A percentile compares a stretch with the other conserved stretches of the same genome.
These are phyloP conservation scores for Ptychobarbus kaznakovi DNA, from an alignment of 2,797 vertebrate genomes.

Conservation along the genomic window DNA sequence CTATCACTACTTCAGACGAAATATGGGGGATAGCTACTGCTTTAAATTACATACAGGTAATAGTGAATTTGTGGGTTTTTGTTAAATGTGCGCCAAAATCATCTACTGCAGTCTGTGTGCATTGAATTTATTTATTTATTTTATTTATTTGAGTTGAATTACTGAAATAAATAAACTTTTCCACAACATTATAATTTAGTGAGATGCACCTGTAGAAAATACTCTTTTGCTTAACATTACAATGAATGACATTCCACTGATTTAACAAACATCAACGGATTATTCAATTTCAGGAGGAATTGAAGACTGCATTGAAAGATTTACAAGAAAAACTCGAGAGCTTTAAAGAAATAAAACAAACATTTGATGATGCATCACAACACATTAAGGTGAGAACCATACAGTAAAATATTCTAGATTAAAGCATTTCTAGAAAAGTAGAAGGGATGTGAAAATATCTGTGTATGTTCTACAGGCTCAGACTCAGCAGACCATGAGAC, in stretches of 20 bases:
- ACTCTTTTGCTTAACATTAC: not conserved
- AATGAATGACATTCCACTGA: not conserved
- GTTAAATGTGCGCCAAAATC: too few species aligned
- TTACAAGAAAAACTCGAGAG: not conserved
- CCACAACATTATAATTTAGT: too few species aligned
- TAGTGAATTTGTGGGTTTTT: too few species aligned
- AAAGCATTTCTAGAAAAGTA: too few species aligned
- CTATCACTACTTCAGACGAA: too few species aligned
- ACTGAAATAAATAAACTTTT: too few species aligned
- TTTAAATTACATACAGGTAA: too few species aligned
- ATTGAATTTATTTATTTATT: too few species aligned
- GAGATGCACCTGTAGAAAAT: too few species aligned
- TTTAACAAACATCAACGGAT: not conserved
- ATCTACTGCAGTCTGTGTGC: too few species aligned
- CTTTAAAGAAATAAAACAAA: slow-evolving; percentile 3
- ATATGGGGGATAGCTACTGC: too few species aligned
- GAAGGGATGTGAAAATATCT: not conserved
- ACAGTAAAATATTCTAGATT: not conserved
- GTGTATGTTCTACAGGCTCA: not conserved
- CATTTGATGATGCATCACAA: not conserved
- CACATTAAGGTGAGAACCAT: slow-evolving; percentile 6
- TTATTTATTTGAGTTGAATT: too few species aligned
- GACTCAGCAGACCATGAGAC: not conserved
- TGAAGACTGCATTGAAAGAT: not conserved
- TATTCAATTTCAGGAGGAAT: not conserved